Evolutionary conservation across 2,113 vertebrate genomes (phyloP).

Genomic region (Bucco capensis): DNA sequence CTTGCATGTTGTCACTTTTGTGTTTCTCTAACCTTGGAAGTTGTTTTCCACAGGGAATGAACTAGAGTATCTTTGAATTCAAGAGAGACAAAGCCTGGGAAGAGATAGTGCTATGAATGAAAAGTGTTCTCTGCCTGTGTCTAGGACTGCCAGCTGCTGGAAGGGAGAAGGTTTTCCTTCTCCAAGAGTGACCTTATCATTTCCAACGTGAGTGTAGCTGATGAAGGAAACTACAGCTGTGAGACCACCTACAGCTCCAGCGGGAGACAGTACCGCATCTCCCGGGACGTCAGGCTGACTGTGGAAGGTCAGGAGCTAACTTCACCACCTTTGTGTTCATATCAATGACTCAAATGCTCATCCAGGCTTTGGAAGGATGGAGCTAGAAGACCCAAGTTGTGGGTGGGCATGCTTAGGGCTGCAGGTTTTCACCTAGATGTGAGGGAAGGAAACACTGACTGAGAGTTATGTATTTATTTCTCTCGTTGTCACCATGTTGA

Average conservation of each 20-base stretch:
- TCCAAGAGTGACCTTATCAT: conserved; percentile 56
- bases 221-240: conserved; percentile 78
- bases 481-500: not conserved
- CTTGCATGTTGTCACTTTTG: not conserved
- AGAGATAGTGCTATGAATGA: not conserved
- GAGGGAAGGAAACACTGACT: not conserved
- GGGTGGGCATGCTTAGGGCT: not conserved
- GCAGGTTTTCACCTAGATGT: not conserved
- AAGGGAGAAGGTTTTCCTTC: conserved; percentile 29
- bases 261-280: conserved; percentile 67
- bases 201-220: not conserved
- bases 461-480: not conserved
- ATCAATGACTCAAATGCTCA: not conserved
- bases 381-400: not conserved
- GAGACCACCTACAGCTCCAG: conserved; percentile 66
- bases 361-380: not conserved
- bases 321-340: not conserved
- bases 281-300: conserved; percentile 65
- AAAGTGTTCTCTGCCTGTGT: not conserved
- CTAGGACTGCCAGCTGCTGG: conserved; percentile 72
- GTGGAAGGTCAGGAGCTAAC: conserved; percentile 64
- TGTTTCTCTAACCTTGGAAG: not conserved
- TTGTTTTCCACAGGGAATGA: not conserved
- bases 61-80: not conserved
- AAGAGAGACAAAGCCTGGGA: not conserved